phyloP scores from a whole-genome alignment of 92 coral and sea anemone genomes.

The Umimayanthus kanabou region DNA sequence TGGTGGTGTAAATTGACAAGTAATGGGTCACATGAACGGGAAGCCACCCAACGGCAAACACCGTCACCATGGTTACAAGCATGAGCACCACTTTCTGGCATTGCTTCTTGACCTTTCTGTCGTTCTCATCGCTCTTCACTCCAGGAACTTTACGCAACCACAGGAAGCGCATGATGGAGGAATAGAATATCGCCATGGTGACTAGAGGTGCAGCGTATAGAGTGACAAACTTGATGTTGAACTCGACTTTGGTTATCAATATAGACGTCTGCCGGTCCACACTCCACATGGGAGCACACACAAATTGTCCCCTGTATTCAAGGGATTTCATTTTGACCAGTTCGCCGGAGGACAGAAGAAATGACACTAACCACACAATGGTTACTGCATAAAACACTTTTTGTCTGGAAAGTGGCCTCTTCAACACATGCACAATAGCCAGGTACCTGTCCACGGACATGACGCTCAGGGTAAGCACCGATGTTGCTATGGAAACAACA shows the following conservation, averaged over 20 bases:
- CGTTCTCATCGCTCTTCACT: conserved; percentile 44
- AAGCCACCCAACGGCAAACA: conserved; percentile 41
- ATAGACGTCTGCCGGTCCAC: not conserved
- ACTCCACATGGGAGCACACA: conserved; percentile 19
- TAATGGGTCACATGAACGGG: conserved; percentile 35
- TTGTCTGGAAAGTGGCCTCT: conserved; percentile 37
- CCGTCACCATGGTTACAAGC: conserved; percentile 40
- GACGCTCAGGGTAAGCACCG: conserved; percentile 30
- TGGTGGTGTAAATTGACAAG: not conserved
- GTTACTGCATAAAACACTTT: conserved; percentile 15
- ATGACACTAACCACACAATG: conserved; percentile 21
- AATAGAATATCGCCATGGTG: conserved; percentile 31
- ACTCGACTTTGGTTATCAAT: conserved; percentile 17
- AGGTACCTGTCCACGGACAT: conserved; percentile 40
- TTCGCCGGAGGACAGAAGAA: conserved; percentile 26
- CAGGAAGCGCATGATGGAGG: conserved; percentile 27
- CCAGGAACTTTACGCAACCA: conserved; percentile 40
- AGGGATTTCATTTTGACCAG: conserved; percentile 26
- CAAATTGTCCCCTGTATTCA: not conserved
- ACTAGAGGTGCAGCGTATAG: conserved; percentile 26
- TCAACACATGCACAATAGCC: conserved; percentile 27
- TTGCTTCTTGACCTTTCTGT: conserved; percentile 24
- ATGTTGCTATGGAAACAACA: conserved; percentile 32
- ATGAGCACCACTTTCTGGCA: conserved; percentile 32
- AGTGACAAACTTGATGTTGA: conserved; percentile 24